Evolutionary conservation across 2,113 vertebrate genomes (phyloP).

Genomic region (Sebastes schlegelii): DNA sequence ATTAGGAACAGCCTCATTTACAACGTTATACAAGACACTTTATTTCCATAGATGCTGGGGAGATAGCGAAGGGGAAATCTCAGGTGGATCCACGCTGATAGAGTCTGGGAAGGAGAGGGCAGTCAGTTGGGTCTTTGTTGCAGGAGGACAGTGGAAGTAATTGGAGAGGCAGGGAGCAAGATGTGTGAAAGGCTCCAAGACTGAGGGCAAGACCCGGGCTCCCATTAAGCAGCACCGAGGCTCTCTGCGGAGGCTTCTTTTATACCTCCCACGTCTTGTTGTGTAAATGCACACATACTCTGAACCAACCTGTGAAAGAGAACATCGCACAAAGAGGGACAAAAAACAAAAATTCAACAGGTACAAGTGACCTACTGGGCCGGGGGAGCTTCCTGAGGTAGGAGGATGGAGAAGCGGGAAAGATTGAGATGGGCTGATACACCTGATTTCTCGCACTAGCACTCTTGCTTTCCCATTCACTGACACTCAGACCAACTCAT

Average conservation of each 20-base stretch:
- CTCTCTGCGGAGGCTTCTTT: conserved; percentile 78
- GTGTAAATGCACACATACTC: conserved; percentile 82
- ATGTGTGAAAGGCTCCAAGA: conserved; percentile 84
- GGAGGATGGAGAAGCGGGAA: conserved; percentile 44
- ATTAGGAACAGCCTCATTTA: conserved; percentile 81
- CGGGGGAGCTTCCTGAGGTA: conserved; percentile 42
- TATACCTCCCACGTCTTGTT: conserved; percentile 81
- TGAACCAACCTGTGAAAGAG: conserved; percentile 71
- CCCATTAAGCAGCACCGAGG: conserved; percentile 78
- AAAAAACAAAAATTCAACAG: conserved; percentile 63
- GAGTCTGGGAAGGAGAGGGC: conserved; percentile 84
- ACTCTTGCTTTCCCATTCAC: conserved; percentile 9
- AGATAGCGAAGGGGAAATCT: conserved; percentile 76
- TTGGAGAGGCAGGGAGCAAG: conserved; percentile 79
- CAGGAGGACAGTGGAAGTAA: conserved; percentile 85
- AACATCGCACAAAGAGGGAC: conserved; percentile 61
- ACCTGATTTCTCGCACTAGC: conserved; percentile 34
- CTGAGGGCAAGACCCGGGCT: conserved; percentile 74
- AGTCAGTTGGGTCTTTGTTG: conserved; percentile 85
- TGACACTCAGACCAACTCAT: conserved; percentile 12
- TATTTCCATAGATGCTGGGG: conserved; percentile 82
- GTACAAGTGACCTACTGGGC: conserved; percentile 59
- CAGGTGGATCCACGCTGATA: conserved; percentile 80
- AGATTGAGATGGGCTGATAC: conserved; percentile 39
- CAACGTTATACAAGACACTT: conserved; percentile 78